A percentile compares a stretch with the other conserved stretches of the same genome.
These are phyloP conservation scores for Slavum lentiscoides DNA, from an alignment of 2,888 invertebrate genomes.

Conservation along the genomic window DNA sequence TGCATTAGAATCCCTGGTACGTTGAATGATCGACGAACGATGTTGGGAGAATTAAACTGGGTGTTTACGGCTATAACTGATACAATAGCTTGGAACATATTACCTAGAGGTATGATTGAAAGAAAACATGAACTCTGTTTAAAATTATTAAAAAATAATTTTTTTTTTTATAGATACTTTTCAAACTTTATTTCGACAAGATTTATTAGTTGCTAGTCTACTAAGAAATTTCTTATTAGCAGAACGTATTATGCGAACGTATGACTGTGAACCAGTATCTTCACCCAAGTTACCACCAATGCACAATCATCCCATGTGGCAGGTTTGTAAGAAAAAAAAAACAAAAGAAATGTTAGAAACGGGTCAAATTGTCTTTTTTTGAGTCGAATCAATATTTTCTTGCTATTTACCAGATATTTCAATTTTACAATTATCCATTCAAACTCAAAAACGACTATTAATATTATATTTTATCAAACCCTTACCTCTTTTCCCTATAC, in stretches of 20 bases:
- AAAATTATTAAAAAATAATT: background rate
- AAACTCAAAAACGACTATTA: no score
- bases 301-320: conserved; percentile 89
- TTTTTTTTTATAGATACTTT: conserved; percentile 72
- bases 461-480: no score
- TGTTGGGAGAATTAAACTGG: conserved; percentile 99
- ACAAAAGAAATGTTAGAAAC: background rate
- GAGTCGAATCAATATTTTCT: no score
- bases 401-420: no score
- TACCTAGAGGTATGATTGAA: conserved; percentile 75
- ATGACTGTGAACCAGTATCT: conserved; percentile 96
- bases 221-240: conserved; percentile 97
- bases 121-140: background rate
- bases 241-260: conserved; percentile 91
- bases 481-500: no score
- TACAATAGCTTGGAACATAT: conserved; percentile 97
- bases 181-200: conserved; percentile 95
- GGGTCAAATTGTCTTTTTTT: background rate
- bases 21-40: conserved; percentile 89
- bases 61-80: conserved; percentile 99
- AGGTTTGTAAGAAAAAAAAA: conserved; percentile 36
- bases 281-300: conserved; percentile 89
- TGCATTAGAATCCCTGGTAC: conserved; percentile 85
- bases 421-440: no score
- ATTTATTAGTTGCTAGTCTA: conserved; percentile 94